phyloP scores from a whole-genome alignment of 2,797 vertebrate species.

The Gambusia yucatana region DNA sequence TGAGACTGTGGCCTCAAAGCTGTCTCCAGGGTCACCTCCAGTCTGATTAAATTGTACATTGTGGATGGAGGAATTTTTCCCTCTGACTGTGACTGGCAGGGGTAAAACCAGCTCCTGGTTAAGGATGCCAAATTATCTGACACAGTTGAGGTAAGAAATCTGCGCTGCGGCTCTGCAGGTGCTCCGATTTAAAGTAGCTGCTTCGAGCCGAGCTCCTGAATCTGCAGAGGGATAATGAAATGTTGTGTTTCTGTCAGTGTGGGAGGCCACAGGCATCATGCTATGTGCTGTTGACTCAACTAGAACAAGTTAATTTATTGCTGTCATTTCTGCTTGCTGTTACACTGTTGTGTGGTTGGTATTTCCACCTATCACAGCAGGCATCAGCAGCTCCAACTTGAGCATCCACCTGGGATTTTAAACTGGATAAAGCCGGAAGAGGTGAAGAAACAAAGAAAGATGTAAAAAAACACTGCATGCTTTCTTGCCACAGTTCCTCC shows the following conservation, averaged over 20 bases:
- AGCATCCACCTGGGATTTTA: background rate
- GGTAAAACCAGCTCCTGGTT: constrained; percentile 39
- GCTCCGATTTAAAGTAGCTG: constrained; percentile 19
- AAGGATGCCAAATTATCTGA: constrained; percentile 24
- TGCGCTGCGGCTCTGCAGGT: constrained; percentile 33
- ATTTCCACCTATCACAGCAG: background rate
- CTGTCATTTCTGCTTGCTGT: constrained; percentile 5
- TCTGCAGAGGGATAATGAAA: constrained; percentile 51
- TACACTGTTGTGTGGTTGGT: background rate
- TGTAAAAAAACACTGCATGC: background rate
- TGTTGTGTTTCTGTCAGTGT: constrained; percentile 44
- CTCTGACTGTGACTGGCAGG: constrained; percentile 18
- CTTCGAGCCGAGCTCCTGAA: constrained; percentile 39
- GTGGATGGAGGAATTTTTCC: constrained; percentile 23
- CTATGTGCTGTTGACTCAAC: constrained; percentile 41
- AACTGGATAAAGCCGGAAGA: background rate
- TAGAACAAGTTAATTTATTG: constrained; percentile 29
- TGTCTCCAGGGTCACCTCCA: constrained; percentile 37
- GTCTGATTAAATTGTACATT: constrained; percentile 28
- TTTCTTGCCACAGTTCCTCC: background rate
- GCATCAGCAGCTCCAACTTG: background rate
- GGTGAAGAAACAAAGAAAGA: background rate
- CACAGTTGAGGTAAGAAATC: background rate
- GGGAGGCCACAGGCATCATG: constrained; percentile 31
- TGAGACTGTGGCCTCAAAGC: constrained; percentile 40